Evolutionary conservation across 2,113 vertebrate genomes (phyloP), one percentile per base, ranked within the genome.

Genomic region (Illadopsis cleaveri): DNA sequence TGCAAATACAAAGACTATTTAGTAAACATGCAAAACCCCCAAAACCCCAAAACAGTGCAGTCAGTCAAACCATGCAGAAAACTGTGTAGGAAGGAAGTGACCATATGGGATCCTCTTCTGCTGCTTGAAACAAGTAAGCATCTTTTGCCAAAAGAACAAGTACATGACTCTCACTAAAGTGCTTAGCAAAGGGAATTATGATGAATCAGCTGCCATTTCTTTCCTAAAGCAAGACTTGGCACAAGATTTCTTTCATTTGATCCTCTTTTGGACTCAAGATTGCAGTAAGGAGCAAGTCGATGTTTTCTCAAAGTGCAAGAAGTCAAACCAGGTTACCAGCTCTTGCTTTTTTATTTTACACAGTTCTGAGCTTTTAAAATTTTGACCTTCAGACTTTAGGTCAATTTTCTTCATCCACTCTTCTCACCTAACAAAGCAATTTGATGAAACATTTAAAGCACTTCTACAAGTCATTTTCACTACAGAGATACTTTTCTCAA

Each of bases 61-160:
- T 51, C 57, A 65, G 33, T 44, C 44, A 95, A 86, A 6, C 15
- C 95, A 89, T 80, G 93, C 91, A 93, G 51, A 85, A 94, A 77
- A 58, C 18, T 15, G 16, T 21, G 17, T 6, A 77, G 45, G 51
- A 51, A 58, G 35, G 6, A 80, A 71, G 20, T n/a, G 42, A 54
- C 17, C 3, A 3, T 23, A 64, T 10, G 24, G 37, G 64, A 79
- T 42, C 7, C 15, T 80, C 27, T 75, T 89, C 31, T 72, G 44
- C 53, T 68, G 11, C 90, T 48, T 57, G 31, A 89, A 90, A 89
- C 17, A 71, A 54, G 4, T 5, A 42, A 68, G 30, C 40, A 75
- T 10, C 14, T 66, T 86, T 71, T 86, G 27, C 35, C 23, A 89
- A 31, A 70, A 28, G 64, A 90, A 38, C 1, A 5, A 77, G 30